phyloP scores from a whole-genome alignment of 2,797 vertebrate genomes.

The Cossypha dichroa region DNA sequence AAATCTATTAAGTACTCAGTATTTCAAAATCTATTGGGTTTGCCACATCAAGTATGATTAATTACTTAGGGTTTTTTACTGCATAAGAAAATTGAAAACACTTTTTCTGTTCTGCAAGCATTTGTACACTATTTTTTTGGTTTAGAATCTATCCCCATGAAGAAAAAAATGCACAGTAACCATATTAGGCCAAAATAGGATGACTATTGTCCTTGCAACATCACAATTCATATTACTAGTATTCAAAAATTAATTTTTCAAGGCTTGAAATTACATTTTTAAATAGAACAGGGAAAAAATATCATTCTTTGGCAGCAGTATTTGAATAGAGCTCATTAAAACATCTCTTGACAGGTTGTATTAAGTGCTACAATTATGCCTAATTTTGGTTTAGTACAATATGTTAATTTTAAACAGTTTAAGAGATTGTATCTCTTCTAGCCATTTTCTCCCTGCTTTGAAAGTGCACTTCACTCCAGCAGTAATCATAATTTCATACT shows the following conservation, averaged over 20 bases:
- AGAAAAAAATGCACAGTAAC: neutral
- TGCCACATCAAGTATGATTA: neutral
- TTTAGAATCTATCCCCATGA: neutral
- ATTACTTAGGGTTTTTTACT: neutral
- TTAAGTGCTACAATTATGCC: constrained; percentile 10
- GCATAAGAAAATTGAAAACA: neutral
- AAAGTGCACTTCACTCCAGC: neutral
- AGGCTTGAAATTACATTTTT: neutral
- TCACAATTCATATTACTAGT: neutral
- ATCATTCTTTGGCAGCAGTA: neutral
- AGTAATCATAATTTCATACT: neutral
- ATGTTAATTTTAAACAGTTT: constrained; percentile 31
- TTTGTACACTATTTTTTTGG: neutral
- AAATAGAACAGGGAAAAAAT: neutral
- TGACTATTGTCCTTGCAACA: neutral
- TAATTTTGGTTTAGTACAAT: constrained; percentile 32
- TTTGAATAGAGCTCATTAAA: constrained; percentile 10
- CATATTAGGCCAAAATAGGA: neutral
- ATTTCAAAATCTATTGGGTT: neutral
- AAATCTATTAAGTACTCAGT: neutral
- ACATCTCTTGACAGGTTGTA: constrained; percentile 10
- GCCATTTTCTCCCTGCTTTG: neutral
- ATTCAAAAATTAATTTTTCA: neutral
- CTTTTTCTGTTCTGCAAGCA: neutral
- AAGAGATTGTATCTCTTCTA: neutral